Evolutionary conservation across 2,888 invertebrate genomes (phyloP), one percentile per base, ranked within the genome.

Genomic region (Fragum whitleyi): DNA sequence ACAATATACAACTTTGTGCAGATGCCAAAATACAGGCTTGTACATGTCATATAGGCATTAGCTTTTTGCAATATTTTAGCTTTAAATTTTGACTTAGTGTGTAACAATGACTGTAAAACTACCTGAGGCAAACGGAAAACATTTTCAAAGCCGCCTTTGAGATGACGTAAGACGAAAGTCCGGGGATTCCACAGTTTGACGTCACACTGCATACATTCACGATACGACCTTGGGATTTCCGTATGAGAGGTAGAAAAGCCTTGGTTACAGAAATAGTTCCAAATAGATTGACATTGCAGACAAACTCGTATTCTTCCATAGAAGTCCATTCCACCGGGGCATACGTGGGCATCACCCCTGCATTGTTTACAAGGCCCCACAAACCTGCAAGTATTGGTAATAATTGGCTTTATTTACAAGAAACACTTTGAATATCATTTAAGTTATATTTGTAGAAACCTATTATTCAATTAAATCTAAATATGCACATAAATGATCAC

Each of bases 301-400:
- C 78, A 1, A 59, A 65, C 29, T 81, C 75, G 85, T 93, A 94
- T 68, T 94, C 93, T 9, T 91, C 89, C 2, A 90, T 77, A 0
- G 88, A 83, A 9, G 92, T 83, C 90, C 93, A 93, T 77, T 94
- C 94, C 32, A 90, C 88, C 0, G 88, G 88, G 16, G 92, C 91
- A 16, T 89, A 79, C 11, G 81, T 65, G 0, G 90, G 91, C 62
- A 86, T 73, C 0, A 91, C 81, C 11, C 92, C 92, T 7, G 92
- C 92, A 75, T 92, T 92, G 86, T 92, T 92, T 2, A 92, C 89
- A 0, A 92, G 36, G 19, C 89, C 91, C 92, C 92, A 92, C 21
- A 92, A 68, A 29, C 91, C 92, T 92, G 72, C 67, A 59, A 59
- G 19, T 53, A 19, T n/a, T n/a, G n/a, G n/a, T n/a, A n/a, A n/a